A percentile compares a stretch with the other conserved stretches of the same genome.
Conservation (phyloP, 2,113 vertebrate genomes). For the Strix aluco region DNA sequence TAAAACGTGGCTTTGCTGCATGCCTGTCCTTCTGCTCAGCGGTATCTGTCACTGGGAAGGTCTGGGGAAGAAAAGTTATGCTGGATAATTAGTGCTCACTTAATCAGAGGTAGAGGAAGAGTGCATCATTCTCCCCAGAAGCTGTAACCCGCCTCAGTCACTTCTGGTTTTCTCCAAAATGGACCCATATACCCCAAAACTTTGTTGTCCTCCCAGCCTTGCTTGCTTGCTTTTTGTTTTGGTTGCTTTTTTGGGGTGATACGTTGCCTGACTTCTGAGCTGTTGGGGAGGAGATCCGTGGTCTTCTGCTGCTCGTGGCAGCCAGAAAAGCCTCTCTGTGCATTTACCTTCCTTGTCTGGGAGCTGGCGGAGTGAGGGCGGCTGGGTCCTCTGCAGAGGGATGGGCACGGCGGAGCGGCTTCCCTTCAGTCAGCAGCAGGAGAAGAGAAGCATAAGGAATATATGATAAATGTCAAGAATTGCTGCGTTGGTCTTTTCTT, state of each 20-base stretch:
- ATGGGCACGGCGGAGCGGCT: rapidly evolving
- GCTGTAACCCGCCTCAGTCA: not conserved
- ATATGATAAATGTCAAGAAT: not conserved
- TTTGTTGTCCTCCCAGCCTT: not conserved
- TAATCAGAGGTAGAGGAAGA: not conserved
- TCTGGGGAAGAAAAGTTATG: not conserved
- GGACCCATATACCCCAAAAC: not conserved
- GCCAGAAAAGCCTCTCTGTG: not conserved
- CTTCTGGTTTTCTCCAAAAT: not conserved
- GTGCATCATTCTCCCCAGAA: not conserved
- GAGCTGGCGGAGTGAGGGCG: rapidly evolving
- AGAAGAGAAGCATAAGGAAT: not conserved
- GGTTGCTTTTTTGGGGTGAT: not conserved
- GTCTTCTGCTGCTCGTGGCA: not conserved
- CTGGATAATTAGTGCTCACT: not conserved
- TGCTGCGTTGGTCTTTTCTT: not conserved
- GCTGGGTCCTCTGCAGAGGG: not conserved
- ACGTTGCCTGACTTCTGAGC: rapidly evolving
- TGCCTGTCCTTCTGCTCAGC: not conserved
- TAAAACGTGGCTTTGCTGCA: not conserved
- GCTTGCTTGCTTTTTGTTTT: not conserved
- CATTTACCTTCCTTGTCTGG: not conserved
- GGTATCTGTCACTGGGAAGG: not conserved
- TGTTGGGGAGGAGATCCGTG: not conserved
- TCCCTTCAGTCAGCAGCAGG: not conserved